These are phyloP conservation scores for Sigmodon hispidus DNA, from an alignment of 2,113 vertebrate species.

Conservation along the genomic window DNA sequence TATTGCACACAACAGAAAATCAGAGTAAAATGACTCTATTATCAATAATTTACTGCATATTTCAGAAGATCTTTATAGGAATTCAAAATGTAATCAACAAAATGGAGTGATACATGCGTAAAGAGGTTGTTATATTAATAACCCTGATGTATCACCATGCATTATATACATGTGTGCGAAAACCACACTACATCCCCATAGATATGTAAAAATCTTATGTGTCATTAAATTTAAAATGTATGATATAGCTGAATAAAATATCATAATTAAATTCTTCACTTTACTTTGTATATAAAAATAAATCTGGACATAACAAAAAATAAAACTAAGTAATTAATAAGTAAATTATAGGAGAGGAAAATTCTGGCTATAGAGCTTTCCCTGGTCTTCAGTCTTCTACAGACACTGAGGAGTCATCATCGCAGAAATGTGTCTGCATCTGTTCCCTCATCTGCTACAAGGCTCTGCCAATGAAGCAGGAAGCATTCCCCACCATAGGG, in stretches of 20 bases:
- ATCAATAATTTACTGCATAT: neutral
- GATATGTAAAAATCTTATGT: neutral
- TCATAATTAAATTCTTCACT: neutral
- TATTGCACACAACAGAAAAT: neutral
- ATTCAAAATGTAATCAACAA: neutral
- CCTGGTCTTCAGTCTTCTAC: too few species aligned
- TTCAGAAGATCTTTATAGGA: neutral
- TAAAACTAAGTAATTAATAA: neutral
- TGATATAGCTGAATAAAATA: neutral
- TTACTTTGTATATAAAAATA: neutral
- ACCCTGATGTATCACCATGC: neutral
- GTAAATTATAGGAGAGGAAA: neutral
- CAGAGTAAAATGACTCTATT: neutral
- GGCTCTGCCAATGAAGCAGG: neutral
- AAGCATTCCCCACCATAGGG: neutral
- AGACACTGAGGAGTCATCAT: rapidly evolving
- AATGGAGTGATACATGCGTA: neutral
- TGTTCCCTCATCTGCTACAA: rapidly evolving
- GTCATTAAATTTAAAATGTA: neutral
- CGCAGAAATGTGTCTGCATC: neutral
- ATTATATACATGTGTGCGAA: neutral
- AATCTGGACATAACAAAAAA: neutral
- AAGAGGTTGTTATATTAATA: neutral
- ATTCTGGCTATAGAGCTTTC: rapidly evolving
- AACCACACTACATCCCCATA: neutral